These are phyloP conservation scores for Bibio marci DNA, from an alignment of 2,888 invertebrate genomes.

Conservation along the genomic window DNA sequence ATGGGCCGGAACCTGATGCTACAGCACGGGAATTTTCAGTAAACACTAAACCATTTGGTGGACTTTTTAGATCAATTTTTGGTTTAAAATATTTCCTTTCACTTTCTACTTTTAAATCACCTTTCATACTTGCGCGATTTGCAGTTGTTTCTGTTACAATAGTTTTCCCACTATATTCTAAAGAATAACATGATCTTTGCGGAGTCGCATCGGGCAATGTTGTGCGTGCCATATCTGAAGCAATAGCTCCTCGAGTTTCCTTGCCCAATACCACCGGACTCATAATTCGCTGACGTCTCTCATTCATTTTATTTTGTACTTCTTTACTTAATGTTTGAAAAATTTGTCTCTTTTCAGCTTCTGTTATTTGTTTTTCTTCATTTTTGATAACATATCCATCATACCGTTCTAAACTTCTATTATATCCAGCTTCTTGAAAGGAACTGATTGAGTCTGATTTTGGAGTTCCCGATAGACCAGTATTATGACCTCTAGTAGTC, in stretches of 20 bases:
- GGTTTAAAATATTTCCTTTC: conserved; percentile 9
- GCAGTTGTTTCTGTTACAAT: not conserved
- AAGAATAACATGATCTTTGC: conserved; percentile 26
- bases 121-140: not conserved
- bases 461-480: conserved; percentile 8
- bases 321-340: conserved; percentile 59
- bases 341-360: conserved; percentile 53
- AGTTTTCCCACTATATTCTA: not conserved
- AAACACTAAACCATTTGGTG: conserved; percentile 1
- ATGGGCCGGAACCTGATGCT: too few species aligned
- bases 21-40: conserved; percentile 17
- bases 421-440: conserved; percentile 28
- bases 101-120: not conserved
- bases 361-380: conserved; percentile 22
- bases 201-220: conserved; percentile 16
- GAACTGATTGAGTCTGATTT: conserved; percentile 42
- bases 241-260: conserved; percentile 44
- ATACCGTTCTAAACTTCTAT: conserved; percentile 15
- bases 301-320: conserved; percentile 44
- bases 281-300: conserved; percentile 16
- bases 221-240: conserved; percentile 33
- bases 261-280: conserved; percentile 30
- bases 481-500: conserved; percentile 14
- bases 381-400: conserved; percentile 4
- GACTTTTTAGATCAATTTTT: conserved; percentile 19